A percentile compares a stretch with the other conserved stretches of the same genome.
Conservation (phyloP, 2,113 vertebrate species). For the Pimephales promelas region DNA sequence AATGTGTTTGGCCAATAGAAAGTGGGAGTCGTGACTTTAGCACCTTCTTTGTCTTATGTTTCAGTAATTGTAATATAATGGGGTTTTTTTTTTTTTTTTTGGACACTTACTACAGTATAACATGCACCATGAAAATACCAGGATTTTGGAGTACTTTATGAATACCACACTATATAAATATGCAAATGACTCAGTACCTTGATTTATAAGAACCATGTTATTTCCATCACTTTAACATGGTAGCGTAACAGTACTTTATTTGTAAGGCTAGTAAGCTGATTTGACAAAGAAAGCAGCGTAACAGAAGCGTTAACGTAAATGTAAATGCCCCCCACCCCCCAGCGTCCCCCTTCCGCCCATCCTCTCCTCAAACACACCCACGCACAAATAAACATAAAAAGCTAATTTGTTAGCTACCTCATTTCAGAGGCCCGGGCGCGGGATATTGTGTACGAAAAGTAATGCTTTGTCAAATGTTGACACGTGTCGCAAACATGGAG, state of each 20-base stretch:
- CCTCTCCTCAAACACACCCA: constrained; percentile 72
- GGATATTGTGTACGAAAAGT: constrained; percentile 71
- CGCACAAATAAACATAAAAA: constrained; percentile 79
- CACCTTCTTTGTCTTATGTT: constrained; percentile 60
- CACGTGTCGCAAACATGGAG: constrained; percentile 76
- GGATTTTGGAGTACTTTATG: too few relatives aligned
- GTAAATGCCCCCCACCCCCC: neutral
- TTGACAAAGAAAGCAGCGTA: neutral
- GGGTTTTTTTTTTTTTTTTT: neutral
- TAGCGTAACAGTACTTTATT: neutral
- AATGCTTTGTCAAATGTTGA: constrained; percentile 80
- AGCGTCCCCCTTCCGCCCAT: constrained; percentile 45
- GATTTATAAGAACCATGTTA: neutral
- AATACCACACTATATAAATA: too few relatives aligned
- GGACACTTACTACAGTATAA: neutral
- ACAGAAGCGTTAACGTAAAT: constrained; percentile 11
- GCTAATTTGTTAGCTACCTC: constrained; percentile 78
- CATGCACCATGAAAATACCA: neutral
- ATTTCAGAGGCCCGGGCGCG: constrained; percentile 71
- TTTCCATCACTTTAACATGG: neutral
- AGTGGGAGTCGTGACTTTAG: constrained; percentile 73
- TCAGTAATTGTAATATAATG: constrained; percentile 10
- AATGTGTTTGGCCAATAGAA: constrained; percentile 74
- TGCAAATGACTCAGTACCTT: too few relatives aligned
- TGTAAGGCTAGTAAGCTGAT: neutral